These are phyloP conservation scores for Vombatus ursinus DNA, from an alignment of 2,113 vertebrate genomes.

Conservation along the genomic window DNA sequence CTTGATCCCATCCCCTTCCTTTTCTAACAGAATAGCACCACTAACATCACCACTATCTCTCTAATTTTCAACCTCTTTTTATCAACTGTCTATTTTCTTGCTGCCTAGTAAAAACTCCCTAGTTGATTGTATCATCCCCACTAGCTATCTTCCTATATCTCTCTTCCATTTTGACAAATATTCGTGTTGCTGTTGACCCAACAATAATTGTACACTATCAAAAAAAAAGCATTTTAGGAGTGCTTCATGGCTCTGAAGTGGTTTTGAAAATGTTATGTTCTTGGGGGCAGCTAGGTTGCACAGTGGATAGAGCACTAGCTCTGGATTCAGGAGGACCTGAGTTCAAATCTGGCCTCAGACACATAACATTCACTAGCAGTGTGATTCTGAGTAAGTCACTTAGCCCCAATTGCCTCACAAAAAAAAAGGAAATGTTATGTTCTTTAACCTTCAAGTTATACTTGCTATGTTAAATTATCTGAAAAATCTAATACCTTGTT, in stretches of 20 bases:
- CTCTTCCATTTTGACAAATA: neutral
- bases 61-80: neutral
- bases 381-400: too few relatives aligned
- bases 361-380: too few relatives aligned
- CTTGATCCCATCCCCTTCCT: neutral
- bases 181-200: neutral
- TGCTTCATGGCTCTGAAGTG: neutral
- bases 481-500: neutral
- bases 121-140: neutral
- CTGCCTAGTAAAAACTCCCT: neutral
- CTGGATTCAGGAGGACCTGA: too few relatives aligned
- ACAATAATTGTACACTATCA: neutral
- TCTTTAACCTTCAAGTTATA: neutral
- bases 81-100: neutral
- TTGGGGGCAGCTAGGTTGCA: neutral
- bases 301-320: too few relatives aligned
- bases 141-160: neutral
- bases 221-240: neutral
- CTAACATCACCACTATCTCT: neutral
- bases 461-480: neutral
- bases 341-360: too few relatives aligned
- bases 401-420: too few relatives aligned
- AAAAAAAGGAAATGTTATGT: neutral
- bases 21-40: neutral
- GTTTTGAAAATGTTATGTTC: neutral